Evolutionary conservation across 1,140 invertebrate species (phyloP).

Genomic region (Berghia stephanieae): DNA sequence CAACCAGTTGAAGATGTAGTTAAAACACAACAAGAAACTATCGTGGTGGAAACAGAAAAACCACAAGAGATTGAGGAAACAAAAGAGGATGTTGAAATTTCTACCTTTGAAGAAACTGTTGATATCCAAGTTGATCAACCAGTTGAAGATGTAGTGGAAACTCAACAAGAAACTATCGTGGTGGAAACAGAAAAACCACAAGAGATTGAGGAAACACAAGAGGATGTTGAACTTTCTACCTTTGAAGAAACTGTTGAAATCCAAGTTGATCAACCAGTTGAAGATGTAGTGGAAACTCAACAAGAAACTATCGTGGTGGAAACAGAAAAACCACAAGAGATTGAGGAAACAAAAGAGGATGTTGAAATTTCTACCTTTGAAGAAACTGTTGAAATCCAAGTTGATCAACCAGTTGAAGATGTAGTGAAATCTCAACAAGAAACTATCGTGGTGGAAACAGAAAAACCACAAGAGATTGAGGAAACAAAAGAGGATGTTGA

Average conservation of each 20-base stretch:
- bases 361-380: neutral
- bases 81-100: slow-evolving; percentile 26
- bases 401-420: neutral
- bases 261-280: slow-evolving; percentile 5
- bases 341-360: slow-evolving; percentile 1
- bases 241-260: slow-evolving; percentile 5
- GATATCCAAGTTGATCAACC: slow-evolving; percentile 21
- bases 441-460: slow-evolving; percentile 24
- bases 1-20: slow-evolving; percentile 17
- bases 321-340: slow-evolving; percentile 25
- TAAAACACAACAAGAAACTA: slow-evolving; percentile 28
- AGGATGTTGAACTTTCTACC: slow-evolving; percentile 10
- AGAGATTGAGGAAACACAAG: slow-evolving; percentile 18
- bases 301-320: slow-evolving; percentile 31
- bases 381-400: slow-evolving; percentile 5
- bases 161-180: neutral
- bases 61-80: slow-evolving; percentile 30
- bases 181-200: slow-evolving; percentile 30
- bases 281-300: slow-evolving; percentile 15
- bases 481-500: slow-evolving; percentile 4
- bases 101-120: slow-evolving; percentile 10
- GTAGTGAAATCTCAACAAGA: neutral
- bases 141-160: slow-evolving; percentile 25
- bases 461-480: slow-evolving; percentile 26
- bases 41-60: slow-evolving; percentile 31